Percentiles rank a stretch among this genome's conserved stretches.
Evolutionary conservation across 2,888 invertebrate species (phyloP).

Genomic region (Eupithecia insigniata): DNA sequence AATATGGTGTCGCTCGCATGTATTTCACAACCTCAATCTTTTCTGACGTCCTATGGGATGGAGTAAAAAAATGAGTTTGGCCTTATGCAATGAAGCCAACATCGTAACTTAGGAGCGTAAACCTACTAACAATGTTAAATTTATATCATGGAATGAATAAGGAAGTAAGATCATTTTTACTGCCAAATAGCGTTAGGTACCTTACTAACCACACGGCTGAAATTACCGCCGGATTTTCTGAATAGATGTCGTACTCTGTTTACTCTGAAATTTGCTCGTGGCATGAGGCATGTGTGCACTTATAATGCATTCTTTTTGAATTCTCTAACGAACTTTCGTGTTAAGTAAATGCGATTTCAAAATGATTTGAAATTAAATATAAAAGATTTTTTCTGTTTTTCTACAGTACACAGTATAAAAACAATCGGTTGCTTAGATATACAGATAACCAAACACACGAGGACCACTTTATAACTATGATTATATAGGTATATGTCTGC

Average conservation of each 20-base stretch:
- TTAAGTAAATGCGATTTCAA: not conserved
- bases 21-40: constrained; percentile 38
- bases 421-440: no score
- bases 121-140: constrained; percentile 43
- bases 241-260: not conserved
- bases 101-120: constrained; percentile 38
- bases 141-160: constrained; percentile 38
- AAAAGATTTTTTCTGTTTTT: no score
- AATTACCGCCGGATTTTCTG: not conserved
- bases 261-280: not conserved
- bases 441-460: no score
- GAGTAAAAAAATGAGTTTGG: constrained; percentile 38
- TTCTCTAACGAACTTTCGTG: not conserved
- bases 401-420: no score
- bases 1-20: constrained; percentile 33
- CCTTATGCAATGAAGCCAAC: constrained; percentile 36
- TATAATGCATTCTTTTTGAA: not conserved
- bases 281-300: not conserved
- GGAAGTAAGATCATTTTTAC: not conserved
- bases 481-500: no score
- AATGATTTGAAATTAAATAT: not conserved
- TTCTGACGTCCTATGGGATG: constrained; percentile 31
- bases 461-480: no score
- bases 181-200: not conserved
- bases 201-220: not conserved